Base-by-base conservation (phyloP, 2,888 invertebrate genomes). In the Geotrupes spiniger region DNA sequence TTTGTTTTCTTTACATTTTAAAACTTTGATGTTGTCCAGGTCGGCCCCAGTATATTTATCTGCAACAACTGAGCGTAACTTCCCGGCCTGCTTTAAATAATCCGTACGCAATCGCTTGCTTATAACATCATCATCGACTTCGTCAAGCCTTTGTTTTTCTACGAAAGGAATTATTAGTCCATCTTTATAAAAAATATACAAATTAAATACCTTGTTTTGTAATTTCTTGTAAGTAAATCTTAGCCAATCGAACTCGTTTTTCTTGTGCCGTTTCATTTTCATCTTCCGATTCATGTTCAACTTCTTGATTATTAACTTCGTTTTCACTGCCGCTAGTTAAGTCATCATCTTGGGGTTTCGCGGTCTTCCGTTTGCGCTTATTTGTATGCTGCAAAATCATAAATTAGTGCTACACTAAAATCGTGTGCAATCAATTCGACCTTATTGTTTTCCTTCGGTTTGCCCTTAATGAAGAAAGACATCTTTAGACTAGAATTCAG, bases 211-310 rank as follows among this genome's bases (percentile, higher is more conserved):
- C 81, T 76, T 91, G 86, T 64, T 81, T 83, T 72, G 89, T 87
- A 36, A 96, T 87, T 76, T 93, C 89, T 63, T 88, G 79, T 26
- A 97, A 76, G 72, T 94, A 94, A 67, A 89, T 82, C 69, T 95
- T 95, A 0, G 96, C 94, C 52, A 96, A 73, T 36, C 94, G 81
- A 39, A 96, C 68, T 58, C 91, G 88, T 68, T 95, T 96, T 65
- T 96, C 92, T 69, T 95, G 93, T 0, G 87, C 85, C 1, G 92
- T 93, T 72, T 93, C 90, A 56, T 81, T 76, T 56, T 85, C 84
- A 60, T 84, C 84, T 56, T 83, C 83, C 0, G 72, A 73, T 48
- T 66, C 67, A 16, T 65, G 68, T 12, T 70, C 70, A 43, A 69
- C 71, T 10, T 68, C 63, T 62, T 64, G 74, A 68, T 61, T 78